Evolutionary conservation across 2,888 invertebrate genomes (phyloP), one percentile per base, ranked within the genome.

Genomic region (Stegophylla sp.): DNA sequence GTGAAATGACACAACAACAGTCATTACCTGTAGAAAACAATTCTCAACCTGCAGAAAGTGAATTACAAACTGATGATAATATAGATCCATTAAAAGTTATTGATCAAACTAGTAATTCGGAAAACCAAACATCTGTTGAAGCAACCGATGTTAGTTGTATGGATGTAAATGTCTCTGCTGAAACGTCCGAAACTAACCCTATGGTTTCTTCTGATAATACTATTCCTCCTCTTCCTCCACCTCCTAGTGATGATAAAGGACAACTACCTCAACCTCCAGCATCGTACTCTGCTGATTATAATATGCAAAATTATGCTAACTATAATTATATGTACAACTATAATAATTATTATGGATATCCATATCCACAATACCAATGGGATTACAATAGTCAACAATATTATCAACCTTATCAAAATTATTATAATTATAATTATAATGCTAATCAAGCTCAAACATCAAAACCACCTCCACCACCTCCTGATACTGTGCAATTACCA

Each of bases 281-380:
- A 20, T 10, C 43, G 45, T 20, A 45, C 13, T 20, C 67, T 0
- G 79, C 79, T 79, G 79, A 79, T 51, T 79, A 79, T 17, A 79
- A 63, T 51, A 15, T 41, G 23, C 79, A 79, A 41, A 79, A 79
- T 2, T 79, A 79, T 71, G 28, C 61, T 13, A 79, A 79, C 15
- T 79, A 79, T 59, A 77, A 69, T 63, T 69, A 79, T 51, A 69
- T 69, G 61, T 69, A 69, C 28, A 79, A 79, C 20, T 79, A 79
- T 71, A 71, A 51, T 13, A 79, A 79, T 71, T 79, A 61, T 71
- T 79, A 79, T 71, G 79, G 79, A 41, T 79, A 79, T 63, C 79
- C 79, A 13, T 79, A 71, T 79, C 79, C 79, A 41, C 79, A 79
- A 71, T 79, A 79, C 51, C 79, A 79, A 51, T 79, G 79, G 79